Conservation (phyloP, 2,113 vertebrate species). For the Nansenia antarctica region DNA sequence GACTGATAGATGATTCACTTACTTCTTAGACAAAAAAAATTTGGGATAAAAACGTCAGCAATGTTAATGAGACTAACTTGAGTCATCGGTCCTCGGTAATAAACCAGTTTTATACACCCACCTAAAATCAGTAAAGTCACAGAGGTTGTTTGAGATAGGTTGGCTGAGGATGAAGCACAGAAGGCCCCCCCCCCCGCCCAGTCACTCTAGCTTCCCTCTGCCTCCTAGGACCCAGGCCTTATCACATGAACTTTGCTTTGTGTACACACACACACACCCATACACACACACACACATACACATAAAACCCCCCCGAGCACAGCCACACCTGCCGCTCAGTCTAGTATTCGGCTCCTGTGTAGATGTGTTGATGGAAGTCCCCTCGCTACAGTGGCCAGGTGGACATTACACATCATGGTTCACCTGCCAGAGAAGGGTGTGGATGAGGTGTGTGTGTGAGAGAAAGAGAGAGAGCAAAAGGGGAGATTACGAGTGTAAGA, state of each 20-base stretch:
- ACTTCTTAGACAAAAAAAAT: too few relatives aligned
- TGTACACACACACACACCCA: too few relatives aligned
- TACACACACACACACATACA: too few relatives aligned
- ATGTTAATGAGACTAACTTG: too few relatives aligned
- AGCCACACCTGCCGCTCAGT: neutral
- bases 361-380: neutral
- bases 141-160: too few relatives aligned
- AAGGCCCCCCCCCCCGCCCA: too few relatives aligned
- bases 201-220: neutral
- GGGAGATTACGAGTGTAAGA: neutral
- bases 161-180: too few relatives aligned
- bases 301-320: neutral
- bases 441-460: neutral
- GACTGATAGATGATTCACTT: too few relatives aligned
- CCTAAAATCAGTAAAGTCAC: too few relatives aligned
- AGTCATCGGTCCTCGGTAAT: too few relatives aligned
- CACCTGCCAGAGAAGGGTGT: neutral
- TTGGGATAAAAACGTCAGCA: too few relatives aligned
- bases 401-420: neutral
- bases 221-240: neutral
- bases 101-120: too few relatives aligned
- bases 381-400: neutral
- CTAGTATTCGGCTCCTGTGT: neutral
- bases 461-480: neutral
- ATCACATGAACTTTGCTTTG: conserved; percentile 49